These are phyloP conservation scores for Ciona savignyi DNA, from an alignment of 23 tunicate genomes.

Conservation along the genomic window DNA sequence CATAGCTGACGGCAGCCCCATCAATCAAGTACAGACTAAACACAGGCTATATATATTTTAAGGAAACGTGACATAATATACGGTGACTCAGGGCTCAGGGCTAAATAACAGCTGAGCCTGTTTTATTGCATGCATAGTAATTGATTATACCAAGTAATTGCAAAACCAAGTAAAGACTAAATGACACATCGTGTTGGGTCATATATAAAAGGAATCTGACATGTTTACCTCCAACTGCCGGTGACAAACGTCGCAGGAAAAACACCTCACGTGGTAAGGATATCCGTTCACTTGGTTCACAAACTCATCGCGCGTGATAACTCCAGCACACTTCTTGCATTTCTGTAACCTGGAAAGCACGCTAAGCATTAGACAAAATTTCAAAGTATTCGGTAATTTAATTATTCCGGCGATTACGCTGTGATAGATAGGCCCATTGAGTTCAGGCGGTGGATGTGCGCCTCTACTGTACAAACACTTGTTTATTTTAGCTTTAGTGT, in stretches of 20 bases:
- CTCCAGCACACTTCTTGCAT: conserved; percentile 46
- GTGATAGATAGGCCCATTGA: background rate
- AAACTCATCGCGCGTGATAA: conserved; percentile 47
- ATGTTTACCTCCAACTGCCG: conserved; percentile 41
- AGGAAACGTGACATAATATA: too few relatives aligned
- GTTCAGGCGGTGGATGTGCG: background rate
- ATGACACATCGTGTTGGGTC: background rate
- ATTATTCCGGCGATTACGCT: background rate
- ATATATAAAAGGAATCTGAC: background rate
- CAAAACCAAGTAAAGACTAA: too few relatives aligned
- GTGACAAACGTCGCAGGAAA: conserved; percentile 63
- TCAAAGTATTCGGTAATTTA: background rate
- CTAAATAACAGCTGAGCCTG: too few relatives aligned
- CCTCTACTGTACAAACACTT: conserved; percentile 2
- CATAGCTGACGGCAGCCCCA: too few relatives aligned
- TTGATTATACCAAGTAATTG: too few relatives aligned
- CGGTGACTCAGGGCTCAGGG: too few relatives aligned
- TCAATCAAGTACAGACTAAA: too few relatives aligned
- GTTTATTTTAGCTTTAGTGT: background rate
- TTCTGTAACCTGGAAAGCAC: conserved; percentile 46
- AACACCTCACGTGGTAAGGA: conserved; percentile 63
- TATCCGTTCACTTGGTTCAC: conserved; percentile 44
- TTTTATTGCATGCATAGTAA: too few relatives aligned
- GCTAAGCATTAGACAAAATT: background rate
- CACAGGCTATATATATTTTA: too few relatives aligned